A percentile compares a stretch with the other conserved stretches of the same genome.
Evolutionary conservation across 53 echinoderm and acorn worm species (phyloP).

Genomic region (Echinarachnius parma): DNA sequence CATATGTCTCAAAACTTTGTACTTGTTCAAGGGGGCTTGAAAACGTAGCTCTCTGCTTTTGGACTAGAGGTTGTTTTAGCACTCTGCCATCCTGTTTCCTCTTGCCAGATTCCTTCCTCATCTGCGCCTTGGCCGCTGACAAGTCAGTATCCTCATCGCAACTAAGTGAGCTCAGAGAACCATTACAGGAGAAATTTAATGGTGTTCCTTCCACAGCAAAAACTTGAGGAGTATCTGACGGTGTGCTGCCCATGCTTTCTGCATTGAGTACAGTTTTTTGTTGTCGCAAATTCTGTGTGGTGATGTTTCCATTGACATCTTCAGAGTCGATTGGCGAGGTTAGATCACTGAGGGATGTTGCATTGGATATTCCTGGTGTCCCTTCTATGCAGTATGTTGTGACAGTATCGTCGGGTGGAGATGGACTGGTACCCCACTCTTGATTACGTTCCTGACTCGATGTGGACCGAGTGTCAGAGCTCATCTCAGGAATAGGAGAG

Average conservation of each 20-base stretch:
- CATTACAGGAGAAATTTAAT: slow-evolving; percentile 88
- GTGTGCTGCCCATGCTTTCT: slow-evolving; percentile 61
- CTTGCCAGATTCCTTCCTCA: slow-evolving; percentile 59
- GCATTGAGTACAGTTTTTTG: slow-evolving; percentile 25
- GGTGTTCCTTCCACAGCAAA: slow-evolving; percentile 98
- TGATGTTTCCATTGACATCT: slow-evolving; percentile 95
- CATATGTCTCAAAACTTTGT: slow-evolving; percentile 17
- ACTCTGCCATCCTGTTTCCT: slow-evolving; percentile 51
- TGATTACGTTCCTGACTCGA: slow-evolving; percentile 72
- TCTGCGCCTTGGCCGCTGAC: slow-evolving; percentile 64
- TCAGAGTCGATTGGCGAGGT: slow-evolving; percentile 60
- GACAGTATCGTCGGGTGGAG: slow-evolving; percentile 79
- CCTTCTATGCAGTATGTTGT: slow-evolving; percentile 85
- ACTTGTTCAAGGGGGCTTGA: slow-evolving; percentile 14
- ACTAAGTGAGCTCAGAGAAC: slow-evolving; percentile 93
- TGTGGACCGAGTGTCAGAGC: slow-evolving; percentile 57
- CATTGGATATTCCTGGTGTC: slow-evolving; percentile 85
- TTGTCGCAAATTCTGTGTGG: slow-evolving; percentile 31
- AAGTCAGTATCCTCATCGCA: slow-evolving; percentile 98
- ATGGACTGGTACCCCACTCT: slow-evolving; percentile 76
- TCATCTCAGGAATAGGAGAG: slow-evolving; percentile 92
- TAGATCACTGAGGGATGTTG: slow-evolving; percentile 85
- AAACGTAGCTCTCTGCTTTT: slow-evolving; percentile 33
- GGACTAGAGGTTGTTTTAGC: slow-evolving; percentile 7
- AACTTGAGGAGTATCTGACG: slow-evolving; percentile 77